These are phyloP conservation scores for Origma solitaria DNA, from an alignment of 2,113 vertebrate genomes.

Conservation along the genomic window DNA sequence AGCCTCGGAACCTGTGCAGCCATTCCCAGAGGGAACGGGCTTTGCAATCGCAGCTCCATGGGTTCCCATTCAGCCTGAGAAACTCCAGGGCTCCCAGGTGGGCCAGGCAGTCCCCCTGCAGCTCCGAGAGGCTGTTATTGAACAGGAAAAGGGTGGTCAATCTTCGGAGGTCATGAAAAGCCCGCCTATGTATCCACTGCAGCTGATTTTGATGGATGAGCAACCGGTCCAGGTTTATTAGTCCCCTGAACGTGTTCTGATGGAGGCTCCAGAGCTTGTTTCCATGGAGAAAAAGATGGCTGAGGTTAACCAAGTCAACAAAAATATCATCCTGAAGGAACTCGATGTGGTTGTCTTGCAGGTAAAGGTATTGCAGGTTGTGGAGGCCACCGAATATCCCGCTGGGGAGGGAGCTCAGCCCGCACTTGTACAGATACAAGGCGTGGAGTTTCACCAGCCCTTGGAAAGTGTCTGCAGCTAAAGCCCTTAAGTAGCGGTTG, in stretches of 20 bases:
- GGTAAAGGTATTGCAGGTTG: constrained; percentile 95
- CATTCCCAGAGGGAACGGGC: constrained; percentile 92
- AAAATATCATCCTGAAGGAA: constrained; percentile 96
- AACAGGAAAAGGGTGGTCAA: constrained; percentile 95
- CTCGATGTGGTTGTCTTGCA: constrained; percentile 96
- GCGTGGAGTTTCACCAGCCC: constrained; percentile 89
- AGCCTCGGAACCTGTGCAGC: constrained; percentile 89
- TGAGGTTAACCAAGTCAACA: constrained; percentile 94
- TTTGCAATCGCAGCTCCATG: constrained; percentile 93
- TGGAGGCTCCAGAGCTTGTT: constrained; percentile 92
- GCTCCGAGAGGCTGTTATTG: constrained; percentile 92
- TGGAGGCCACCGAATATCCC: constrained; percentile 88
- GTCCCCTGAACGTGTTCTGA: constrained; percentile 91
- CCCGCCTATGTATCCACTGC: constrained; percentile 88
- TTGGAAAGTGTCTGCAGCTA: constrained; percentile 90
- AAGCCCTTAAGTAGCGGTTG: constrained; percentile 85
- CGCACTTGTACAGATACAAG: constrained; percentile 93
- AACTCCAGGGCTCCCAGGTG: constrained; percentile 90
- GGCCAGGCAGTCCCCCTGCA: constrained; percentile 83
- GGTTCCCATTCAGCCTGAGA: constrained; percentile 92
- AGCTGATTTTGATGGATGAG: constrained; percentile 95
- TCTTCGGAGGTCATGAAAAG: constrained; percentile 91
- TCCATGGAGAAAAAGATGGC: constrained; percentile 95
- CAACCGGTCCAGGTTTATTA: constrained; percentile 90
- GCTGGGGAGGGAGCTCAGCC: constrained; percentile 82